phyloP scores from a whole-genome alignment of 2,113 vertebrate species.

The Spheniscus mendiculus region DNA sequence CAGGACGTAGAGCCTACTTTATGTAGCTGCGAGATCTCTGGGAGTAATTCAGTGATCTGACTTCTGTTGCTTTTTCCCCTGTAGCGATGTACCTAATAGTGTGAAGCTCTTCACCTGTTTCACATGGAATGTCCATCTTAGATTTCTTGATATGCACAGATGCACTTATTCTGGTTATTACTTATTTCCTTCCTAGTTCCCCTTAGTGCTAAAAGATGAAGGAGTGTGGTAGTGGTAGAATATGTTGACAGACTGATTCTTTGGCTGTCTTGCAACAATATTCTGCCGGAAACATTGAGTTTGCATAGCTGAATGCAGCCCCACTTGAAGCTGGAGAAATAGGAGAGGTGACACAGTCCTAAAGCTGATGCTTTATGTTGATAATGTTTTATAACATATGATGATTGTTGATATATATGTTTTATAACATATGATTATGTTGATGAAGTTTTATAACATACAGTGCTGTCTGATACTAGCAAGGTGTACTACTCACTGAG shows the following conservation, averaged over 20 bases:
- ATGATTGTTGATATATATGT: no score
- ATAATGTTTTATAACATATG: no score
- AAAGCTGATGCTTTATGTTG: not conserved
- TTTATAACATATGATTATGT: no score
- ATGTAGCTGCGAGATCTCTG: not conserved
- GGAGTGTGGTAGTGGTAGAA: not conserved
- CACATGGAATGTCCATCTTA: not conserved
- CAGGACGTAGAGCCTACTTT: not conserved
- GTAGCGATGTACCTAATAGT: not conserved
- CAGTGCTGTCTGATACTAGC: not conserved
- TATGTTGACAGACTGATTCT: not conserved
- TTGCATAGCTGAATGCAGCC: not conserved
- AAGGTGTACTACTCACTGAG: not conserved
- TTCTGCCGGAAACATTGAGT: not conserved
- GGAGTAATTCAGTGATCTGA: not conserved
- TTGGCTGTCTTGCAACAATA: not conserved
- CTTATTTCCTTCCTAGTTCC: not conserved
- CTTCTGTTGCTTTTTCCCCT: not conserved
- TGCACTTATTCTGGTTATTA: not conserved
- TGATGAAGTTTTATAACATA: no score
- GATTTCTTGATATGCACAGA: not conserved
- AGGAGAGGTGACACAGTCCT: not conserved
- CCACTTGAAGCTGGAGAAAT: not conserved
- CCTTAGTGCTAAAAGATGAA: not conserved
- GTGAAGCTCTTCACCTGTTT: not conserved